Percentiles rank a stretch among this genome's conserved stretches.
phyloP scores from a whole-genome alignment of 2,888 invertebrate genomes.

The Drosophila leonis region DNA sequence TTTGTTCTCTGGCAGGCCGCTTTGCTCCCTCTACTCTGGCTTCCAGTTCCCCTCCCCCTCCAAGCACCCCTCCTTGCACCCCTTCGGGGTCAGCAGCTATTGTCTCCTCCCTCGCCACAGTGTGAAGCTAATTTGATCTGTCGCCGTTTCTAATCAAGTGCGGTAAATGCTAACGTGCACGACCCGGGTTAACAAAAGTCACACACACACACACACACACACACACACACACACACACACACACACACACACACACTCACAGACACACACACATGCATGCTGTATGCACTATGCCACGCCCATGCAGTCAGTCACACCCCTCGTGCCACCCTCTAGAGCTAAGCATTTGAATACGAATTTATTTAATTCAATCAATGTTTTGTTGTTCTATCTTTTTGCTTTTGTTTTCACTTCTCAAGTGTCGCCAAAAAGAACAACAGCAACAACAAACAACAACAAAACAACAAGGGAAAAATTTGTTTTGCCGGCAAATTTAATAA shows the following conservation, averaged over 20 bases:
- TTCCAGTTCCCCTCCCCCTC: too few species aligned
- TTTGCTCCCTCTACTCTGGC: neutral
- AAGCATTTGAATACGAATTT: constrained; percentile 4
- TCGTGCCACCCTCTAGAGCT: neutral
- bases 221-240: neutral
- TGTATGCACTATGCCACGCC: constrained; percentile 22
- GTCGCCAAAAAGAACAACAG: neutral
- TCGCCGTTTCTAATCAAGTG: constrained; percentile 72
- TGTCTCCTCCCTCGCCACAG: constrained; percentile 2
- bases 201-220: neutral
- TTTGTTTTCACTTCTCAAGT: constrained; percentile 44
- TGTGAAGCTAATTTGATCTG: constrained; percentile 55
- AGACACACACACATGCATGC: neutral
- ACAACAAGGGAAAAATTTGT: constrained; percentile 23
- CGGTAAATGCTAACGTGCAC: constrained; percentile 29
- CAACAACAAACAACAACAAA: constrained; percentile 1
- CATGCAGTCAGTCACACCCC: neutral
- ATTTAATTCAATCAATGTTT: constrained; percentile 69
- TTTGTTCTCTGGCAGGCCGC: neutral
- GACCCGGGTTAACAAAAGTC: constrained; percentile 39
- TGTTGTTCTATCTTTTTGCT: neutral
- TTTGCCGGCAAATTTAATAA: constrained; percentile 58
- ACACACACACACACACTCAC: neutral
- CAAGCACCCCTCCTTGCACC: neutral
- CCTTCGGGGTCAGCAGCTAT: neutral